Evolutionary conservation across 2,888 invertebrate species (phyloP), one percentile per base, ranked within the genome.

Genomic region (Dioctria linearis): DNA sequence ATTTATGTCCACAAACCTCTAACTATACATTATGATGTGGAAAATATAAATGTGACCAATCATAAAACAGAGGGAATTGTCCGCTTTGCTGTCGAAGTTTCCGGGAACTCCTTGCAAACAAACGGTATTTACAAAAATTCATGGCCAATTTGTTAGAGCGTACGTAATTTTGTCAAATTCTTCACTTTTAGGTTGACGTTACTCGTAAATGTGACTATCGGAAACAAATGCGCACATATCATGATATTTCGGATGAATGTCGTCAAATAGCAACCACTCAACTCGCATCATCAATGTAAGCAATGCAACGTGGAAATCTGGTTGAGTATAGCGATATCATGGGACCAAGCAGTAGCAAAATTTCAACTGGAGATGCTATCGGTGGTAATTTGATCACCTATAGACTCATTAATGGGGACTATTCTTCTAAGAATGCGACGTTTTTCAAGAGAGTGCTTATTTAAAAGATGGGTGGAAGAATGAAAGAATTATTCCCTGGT

Each of bases 61-160:
- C 94, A 78, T 99, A 98, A 88, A 98, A 99, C 89, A 93, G 93
- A 78, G 97, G 97, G 37, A 93, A 93, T 85, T 96, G 96, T 86
- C 91, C 92, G 61, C 93, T 94, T 3, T 97, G 97, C 88, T 92
- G 93, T 84, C 91, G 93, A 85, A 93, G 94, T 85, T 88, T 86
- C 95, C 95, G 0, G 92, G 92, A 57, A 91, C 90, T 0, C 90
- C 92, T 0, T 94, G 95, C 89, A 92, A 93, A 90, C 91, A 95
- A 90, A 92, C 91, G 91, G 40, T 63, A 25, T 37, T 40, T 11
- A 63, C 37, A 63, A 57, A 63, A 40, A 37, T 9, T 37, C 40
- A 5, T 61, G n/a, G n/a, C n/a, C n/a, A n/a, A n/a, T n/a, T n/a
- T n/a, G n/a, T n/a, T n/a, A n/a, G n/a, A 49, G 43, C 59, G 25